Percentiles rank a stretch among this genome's conserved stretches.
phyloP scores from a whole-genome alignment of 2,888 invertebrate species.

The Drosophila atroscutellata region DNA sequence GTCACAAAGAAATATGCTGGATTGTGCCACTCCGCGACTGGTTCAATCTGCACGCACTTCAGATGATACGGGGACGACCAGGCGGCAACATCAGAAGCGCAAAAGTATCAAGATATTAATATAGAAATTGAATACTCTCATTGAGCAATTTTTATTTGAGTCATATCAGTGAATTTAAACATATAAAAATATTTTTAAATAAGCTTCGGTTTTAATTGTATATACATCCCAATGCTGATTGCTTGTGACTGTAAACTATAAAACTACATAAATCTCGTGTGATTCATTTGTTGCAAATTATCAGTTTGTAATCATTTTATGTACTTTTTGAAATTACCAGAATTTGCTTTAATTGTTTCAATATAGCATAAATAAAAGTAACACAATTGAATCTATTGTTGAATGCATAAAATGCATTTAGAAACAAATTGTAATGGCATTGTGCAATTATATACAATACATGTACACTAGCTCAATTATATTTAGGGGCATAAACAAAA shows the following conservation, averaged over 20 bases:
- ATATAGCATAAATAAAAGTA: neutral
- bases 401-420: conserved; percentile 15
- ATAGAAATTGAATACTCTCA: conserved; percentile 8
- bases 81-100: conserved; percentile 12
- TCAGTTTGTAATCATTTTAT: neutral
- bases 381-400: conserved; percentile 21
- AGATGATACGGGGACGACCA: neutral
- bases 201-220: neutral
- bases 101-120: conserved; percentile 23
- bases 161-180: neutral
- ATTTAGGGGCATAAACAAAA: conserved; percentile 5
- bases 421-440: conserved; percentile 24
- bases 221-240: neutral
- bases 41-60: conserved; percentile 36
- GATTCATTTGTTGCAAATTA: conserved; percentile 2
- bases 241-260: neutral
- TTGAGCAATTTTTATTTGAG: neutral
- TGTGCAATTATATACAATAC: neutral
- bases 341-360: conserved; percentile 18
- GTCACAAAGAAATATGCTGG: conserved; percentile 68
- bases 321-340: neutral
- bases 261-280: neutral
- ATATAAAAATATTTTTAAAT: neutral
- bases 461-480: conserved; percentile 22
- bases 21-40: conserved; percentile 25